Evolutionary conservation across 2,113 vertebrate genomes (phyloP), one percentile per base, ranked within the genome.

Genomic region (Proterorhinus semilunaris): DNA sequence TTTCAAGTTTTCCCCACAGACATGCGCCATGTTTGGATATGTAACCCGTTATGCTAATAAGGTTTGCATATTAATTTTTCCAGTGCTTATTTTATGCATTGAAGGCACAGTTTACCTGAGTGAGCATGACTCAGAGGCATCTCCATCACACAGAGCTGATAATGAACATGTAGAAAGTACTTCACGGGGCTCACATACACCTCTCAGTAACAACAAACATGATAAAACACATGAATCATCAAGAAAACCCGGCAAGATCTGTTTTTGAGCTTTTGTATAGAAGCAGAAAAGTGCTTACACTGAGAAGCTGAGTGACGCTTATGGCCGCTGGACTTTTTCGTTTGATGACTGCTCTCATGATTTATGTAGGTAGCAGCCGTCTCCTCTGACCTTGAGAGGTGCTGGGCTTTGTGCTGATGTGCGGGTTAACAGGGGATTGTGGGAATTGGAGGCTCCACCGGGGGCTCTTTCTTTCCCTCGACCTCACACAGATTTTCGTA

Each of bases 361-460:
- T 92, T 91, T 90, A 92, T 92, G 90, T 88, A 88, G 84, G 89
- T 83, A 77, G 72, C 21, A 82, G 78, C 69, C 73, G 50, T 87
- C 88, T 91, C 86, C 76, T 87, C 85, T 91, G 90, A 92, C 91
- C 92, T 92, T 92, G 87, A 88, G 84, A 87, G 85, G 71, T 8
- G 87, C 82, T 85, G 82, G 52, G 59, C 84, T 90, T 91, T 90
- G 88, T 91, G 91, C 91, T 92, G 91, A 92, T 91, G 87, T 86
- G 80, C 74, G 44, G 86, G 88, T 89, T 90, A 89, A 88, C 85
- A 59, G 81, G 85, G 87, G 86, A 88, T 82, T 91, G 79, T 88
- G 90, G 88, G 88, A 88, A 87, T 88, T 82, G 81, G 74, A 82
- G 72, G 72, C 85, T 87, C 83, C 82, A 78, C 49, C 9, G 79